Conservation (phyloP, 2,797 vertebrate genomes). For the Neostethus bicornis region DNA sequence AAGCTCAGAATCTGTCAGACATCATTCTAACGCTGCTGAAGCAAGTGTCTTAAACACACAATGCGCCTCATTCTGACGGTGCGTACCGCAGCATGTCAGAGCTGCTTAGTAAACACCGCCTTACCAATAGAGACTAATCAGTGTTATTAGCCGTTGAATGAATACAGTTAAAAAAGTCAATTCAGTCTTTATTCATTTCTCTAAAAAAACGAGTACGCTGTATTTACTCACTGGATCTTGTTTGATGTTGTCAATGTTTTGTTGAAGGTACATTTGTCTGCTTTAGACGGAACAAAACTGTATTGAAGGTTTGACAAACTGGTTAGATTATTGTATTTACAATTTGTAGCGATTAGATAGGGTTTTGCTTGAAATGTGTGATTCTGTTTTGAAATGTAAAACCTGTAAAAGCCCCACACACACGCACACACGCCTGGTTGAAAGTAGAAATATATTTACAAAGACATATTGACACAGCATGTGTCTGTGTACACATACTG, state of each 20-base stretch:
- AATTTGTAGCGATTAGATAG: not conserved
- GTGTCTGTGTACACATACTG: too few relatives aligned
- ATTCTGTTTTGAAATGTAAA: not conserved
- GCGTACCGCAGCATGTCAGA: constrained; percentile 27
- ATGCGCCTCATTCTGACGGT: constrained; percentile 14
- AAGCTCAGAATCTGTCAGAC: constrained; percentile 39
- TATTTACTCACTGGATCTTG: constrained; percentile 2
- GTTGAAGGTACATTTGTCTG: not conserved
- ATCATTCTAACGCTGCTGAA: constrained; percentile 24
- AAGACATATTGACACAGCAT: too few relatives aligned
- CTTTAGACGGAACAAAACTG: constrained; percentile 2
- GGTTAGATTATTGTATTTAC: constrained; percentile 1
- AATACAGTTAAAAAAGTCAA: constrained; percentile 20
- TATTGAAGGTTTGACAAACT: not conserved
- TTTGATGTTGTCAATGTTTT: not conserved
- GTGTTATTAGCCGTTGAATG: constrained; percentile 22
- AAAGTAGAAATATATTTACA: too few relatives aligned
- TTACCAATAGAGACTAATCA: constrained; percentile 13
- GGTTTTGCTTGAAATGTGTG: not conserved
- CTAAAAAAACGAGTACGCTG: not conserved
- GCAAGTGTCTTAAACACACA: constrained; percentile 6
- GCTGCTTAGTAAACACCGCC: constrained; percentile 43
- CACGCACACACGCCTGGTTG: too few relatives aligned
- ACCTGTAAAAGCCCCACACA: not conserved
- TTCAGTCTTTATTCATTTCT: not conserved